These are phyloP conservation scores for Nannoperca australis DNA, from an alignment of 2,797 vertebrate genomes.

Conservation along the genomic window DNA sequence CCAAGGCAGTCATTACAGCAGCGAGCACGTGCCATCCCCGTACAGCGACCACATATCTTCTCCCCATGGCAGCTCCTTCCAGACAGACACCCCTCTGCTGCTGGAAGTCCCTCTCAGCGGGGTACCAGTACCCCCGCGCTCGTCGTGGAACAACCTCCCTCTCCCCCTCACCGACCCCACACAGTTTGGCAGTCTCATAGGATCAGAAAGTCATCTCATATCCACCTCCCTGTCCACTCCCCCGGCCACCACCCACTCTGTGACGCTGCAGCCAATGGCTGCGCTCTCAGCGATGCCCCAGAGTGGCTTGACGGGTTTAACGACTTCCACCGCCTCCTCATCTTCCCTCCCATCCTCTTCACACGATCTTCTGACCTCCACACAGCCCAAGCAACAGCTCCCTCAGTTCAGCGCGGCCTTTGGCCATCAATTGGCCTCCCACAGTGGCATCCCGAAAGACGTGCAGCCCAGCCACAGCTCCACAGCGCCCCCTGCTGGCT, in stretches of 20 bases:
- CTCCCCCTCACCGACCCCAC: conserved; percentile 92
- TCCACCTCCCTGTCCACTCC: conserved; percentile 98
- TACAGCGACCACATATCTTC: conserved; percentile 97
- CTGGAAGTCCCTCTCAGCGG: conserved; percentile 95
- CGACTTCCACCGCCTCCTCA: conserved; percentile 85
- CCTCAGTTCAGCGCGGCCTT: conserved; percentile 99
- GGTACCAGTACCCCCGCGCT: conserved; percentile 90
- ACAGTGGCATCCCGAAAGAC: conserved; percentile 99
- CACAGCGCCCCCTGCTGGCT: conserved; percentile 96
- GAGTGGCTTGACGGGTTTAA: conserved; percentile 89
- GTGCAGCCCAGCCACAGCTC: conserved; percentile 99
- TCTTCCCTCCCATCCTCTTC: conserved; percentile 89
- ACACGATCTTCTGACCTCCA: conserved; percentile 90
- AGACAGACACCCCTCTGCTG: conserved; percentile 93
- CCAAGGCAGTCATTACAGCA: conserved; percentile 95
- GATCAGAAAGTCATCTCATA: conserved; percentile 94
- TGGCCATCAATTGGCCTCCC: conserved; percentile 97
- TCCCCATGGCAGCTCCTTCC: conserved; percentile 91
- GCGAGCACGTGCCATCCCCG: conserved; percentile 95
- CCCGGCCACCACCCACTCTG: conserved; percentile 93
- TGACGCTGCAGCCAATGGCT: conserved; percentile 94
- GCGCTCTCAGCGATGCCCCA: conserved; percentile 94
- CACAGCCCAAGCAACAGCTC: conserved; percentile 96
- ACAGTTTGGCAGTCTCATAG: conserved; percentile 94
- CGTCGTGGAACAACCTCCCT: conserved; percentile 94